phyloP scores from a whole-genome alignment of 92 coral and sea anemone species.

The Paragorgia papillata region DNA sequence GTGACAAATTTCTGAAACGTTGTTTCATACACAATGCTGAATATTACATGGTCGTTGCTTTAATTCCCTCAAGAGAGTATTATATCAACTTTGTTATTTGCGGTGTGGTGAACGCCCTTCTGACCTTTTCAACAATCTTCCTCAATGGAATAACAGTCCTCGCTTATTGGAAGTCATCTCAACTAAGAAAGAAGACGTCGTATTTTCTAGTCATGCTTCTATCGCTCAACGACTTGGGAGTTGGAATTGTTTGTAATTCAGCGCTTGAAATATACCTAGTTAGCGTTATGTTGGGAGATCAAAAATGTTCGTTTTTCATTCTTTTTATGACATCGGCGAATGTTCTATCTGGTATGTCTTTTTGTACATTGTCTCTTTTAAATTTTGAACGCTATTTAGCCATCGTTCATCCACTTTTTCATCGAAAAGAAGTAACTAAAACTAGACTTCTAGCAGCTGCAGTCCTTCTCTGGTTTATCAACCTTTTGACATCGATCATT shows the following conservation, averaged over 20 bases:
- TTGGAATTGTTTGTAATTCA: neutral
- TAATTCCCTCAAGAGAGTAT: conserved; percentile 5
- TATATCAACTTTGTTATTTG: neutral
- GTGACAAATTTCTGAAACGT: no score
- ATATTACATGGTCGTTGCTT: no score
- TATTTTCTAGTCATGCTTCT: conserved; percentile 26
- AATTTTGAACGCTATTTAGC: conserved; percentile 15
- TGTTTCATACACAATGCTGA: no score
- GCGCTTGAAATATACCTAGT: neutral
- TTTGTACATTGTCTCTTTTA: neutral
- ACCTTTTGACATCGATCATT: neutral
- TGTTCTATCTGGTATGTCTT: neutral
- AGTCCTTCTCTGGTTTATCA: neutral
- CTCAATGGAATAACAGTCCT: conserved; percentile 7
- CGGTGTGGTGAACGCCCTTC: neutral
- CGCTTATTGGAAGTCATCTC: conserved; percentile 19
- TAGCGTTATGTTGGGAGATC: neutral
- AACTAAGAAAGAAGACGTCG: neutral
- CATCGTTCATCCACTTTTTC: conserved; percentile 3
- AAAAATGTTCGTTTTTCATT: neutral
- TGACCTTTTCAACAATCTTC: neutral
- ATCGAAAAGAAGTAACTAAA: conserved; percentile 11
- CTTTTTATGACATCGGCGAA: neutral
- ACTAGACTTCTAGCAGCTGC: neutral
- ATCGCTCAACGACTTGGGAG: neutral